Evolutionary conservation across 1,140 invertebrate species (phyloP).

Genomic region (Bacillus rossius): DNA sequence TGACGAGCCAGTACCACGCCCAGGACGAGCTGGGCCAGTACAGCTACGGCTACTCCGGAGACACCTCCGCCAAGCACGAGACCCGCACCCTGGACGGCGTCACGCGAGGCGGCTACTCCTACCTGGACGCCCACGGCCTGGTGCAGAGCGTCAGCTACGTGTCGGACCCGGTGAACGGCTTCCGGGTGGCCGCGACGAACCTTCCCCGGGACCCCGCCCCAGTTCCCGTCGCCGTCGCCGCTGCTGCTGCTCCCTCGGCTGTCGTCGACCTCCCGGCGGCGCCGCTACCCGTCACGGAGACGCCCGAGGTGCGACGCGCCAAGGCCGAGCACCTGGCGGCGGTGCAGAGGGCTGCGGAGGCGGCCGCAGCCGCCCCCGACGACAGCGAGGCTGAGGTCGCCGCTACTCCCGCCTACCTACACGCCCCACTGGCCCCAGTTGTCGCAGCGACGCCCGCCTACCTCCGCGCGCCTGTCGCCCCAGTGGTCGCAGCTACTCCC

Average conservation of each 20-base stretch:
- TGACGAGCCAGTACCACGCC: conserved; percentile 37
- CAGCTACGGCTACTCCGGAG: conserved; percentile 35
- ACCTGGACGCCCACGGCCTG: conserved; percentile 45
- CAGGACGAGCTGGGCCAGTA: conserved; percentile 32
- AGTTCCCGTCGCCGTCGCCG: conserved; percentile 7
- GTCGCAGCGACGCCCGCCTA: not conserved
- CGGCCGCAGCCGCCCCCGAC: not conserved
- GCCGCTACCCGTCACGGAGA: conserved; percentile 25
- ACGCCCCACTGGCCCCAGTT: not conserved
- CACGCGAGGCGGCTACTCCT: conserved; percentile 39
- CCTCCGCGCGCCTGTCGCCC: not conserved
- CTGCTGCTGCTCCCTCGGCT: not conserved
- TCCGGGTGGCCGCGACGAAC: conserved; percentile 58
- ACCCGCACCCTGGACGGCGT: conserved; percentile 33
- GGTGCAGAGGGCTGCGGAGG: conserved; percentile 12
- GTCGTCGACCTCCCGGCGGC: conserved; percentile 48
- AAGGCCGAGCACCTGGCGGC: conserved; percentile 30
- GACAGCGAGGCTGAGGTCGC: not conserved
- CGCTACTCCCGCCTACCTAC: not conserved
- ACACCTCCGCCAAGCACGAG: conserved; percentile 30
- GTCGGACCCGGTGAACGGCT: conserved; percentile 53
- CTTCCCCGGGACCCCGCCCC: conserved; percentile 34
- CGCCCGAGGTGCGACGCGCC: conserved; percentile 30
- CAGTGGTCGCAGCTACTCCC: not conserved
- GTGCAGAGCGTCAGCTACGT: conserved; percentile 46